phyloP scores from a whole-genome alignment of 2,888 invertebrate species.

The Eupithecia inturbata region DNA sequence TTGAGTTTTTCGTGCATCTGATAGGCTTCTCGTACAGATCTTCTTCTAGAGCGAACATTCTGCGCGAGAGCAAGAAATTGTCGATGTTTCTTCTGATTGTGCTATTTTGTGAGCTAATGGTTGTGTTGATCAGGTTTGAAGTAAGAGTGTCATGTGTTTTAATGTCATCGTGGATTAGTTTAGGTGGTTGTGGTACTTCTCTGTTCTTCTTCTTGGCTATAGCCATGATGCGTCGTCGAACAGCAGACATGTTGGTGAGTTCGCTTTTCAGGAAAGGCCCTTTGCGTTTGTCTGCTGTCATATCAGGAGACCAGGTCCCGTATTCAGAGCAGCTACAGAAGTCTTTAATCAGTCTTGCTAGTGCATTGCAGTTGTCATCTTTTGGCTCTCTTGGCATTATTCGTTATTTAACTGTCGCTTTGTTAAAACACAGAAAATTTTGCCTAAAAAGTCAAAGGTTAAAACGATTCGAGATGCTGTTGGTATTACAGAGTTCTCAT shows the following conservation, averaged over 20 bases:
- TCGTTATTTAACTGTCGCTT: conserved; percentile 76
- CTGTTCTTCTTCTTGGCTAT: conserved; percentile 72
- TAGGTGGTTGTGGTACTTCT: conserved; percentile 66
- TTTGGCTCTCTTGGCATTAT: conserved; percentile 74
- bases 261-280: conserved; percentile 77
- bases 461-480: conserved; percentile 30
- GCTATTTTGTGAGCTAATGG: conserved; percentile 73
- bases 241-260: conserved; percentile 78
- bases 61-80: conserved; percentile 69
- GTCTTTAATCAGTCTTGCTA: conserved; percentile 77
- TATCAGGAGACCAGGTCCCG: conserved; percentile 81
- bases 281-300: conserved; percentile 72
- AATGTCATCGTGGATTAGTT: conserved; percentile 45
- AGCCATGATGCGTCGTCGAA: conserved; percentile 74
- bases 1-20: conserved; percentile 64
- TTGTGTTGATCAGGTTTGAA: conserved; percentile 71
- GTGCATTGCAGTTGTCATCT: conserved; percentile 75
- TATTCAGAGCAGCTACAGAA: conserved; percentile 81
- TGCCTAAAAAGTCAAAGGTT: conserved; percentile 57
- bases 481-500: conserved; percentile 54
- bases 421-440: conserved; percentile 72
- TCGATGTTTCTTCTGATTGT: conserved; percentile 75
- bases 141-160: conserved; percentile 69
- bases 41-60: conserved; percentile 75
- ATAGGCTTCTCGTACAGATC: conserved; percentile 78